Evolutionary conservation across 2,888 invertebrate genomes (phyloP), one percentile per base, ranked within the genome.

Genomic region (Meteorus colon): DNA sequence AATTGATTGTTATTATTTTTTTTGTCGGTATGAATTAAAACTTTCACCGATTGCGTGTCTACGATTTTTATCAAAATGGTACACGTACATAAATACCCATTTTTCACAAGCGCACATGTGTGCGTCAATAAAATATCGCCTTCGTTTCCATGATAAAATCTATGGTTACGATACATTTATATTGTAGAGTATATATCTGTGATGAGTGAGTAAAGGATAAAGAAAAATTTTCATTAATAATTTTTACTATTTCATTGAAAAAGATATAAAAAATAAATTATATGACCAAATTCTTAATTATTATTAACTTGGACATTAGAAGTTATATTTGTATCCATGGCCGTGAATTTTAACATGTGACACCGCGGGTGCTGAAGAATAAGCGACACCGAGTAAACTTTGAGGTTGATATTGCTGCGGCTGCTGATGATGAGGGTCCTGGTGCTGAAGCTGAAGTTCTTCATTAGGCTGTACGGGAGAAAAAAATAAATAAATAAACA

Each of bases 261-360:
- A 29, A 29, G 24, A 62, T 29, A 29, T 14, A 29, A 4, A 31
- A 63, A 63, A 63, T 34, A 3, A 63, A 48, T 48, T n/a, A 48
- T 48, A 41, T 41, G 16, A 34, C 34, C 31, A 14, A 63, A n/a
- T 65, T 37, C 10, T 4, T 59, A 74, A 60, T 27, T 34, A n/a
- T 45, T 34, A 66, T 66, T 66, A 65, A 48, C 65, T 41, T 62
- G 34, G 45, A 73, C 62, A 12, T 84, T 74, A 89, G 75, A 87
- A 88, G 73, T 87, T 82, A 62, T 87, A 86, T 77, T 87, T 86
- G 73, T 87, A 87, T 29, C 87, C 88, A 75, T 90, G 90, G 72
- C 91, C 90, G 12, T 86, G 87, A 80, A 90, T 90, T 81, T 90
- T 91, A 1, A 91, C 91, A 73, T 90, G 91, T 8, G 92, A 90